Evolutionary conservation across 2,888 invertebrate genomes (phyloP), one percentile per base, ranked within the genome.

Genomic region (Eulithis prunata): DNA sequence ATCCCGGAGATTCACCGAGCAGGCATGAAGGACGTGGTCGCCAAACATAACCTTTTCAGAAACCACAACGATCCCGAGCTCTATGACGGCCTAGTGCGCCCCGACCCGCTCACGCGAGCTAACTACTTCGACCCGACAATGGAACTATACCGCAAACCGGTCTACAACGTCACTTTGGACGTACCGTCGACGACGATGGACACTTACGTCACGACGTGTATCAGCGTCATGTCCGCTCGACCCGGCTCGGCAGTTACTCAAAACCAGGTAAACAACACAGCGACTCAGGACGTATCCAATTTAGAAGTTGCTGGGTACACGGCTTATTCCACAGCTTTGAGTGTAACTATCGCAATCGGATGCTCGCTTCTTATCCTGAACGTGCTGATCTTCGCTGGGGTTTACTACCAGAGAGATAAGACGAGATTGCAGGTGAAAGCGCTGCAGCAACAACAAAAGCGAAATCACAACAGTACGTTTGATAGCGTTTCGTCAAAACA

Each of bases 1-100:
- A 97, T 99, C 77, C 99, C 99, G 7, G 98, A 98, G 89, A 94
- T 97, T 46, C 97, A 97, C 88, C 94, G 97, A 55, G 96, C 97
- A 0, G 97, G 97, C 59, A 97, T 97, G 97, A 97, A 97, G 85
- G 97, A 97, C 90, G 97, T 97, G 65, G 96, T 97, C 74, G 96
- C 97, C 43, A 94, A 96, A 77, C 97, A 98, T 93, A 98, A 98
- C 94, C 95, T 98, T 81, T 97, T 98, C 87, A 95, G 97, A 68
- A 96, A 97, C 94, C 97, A 98, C 92, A 96, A 97, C 82, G 97
- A 98, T 86, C 96, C 96, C 67, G 96, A 96, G 77, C 94, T 98
- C 64, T 98, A 98, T 93, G 98, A 98, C 83, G 98, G 98, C 14
- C 94, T 96, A 51, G 97, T 98, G 38, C 95, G 98, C 61, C 96